Evolutionary conservation across 2,797 vertebrate genomes (phyloP).

Genomic region (Scolopax bukidnonensis): DNA sequence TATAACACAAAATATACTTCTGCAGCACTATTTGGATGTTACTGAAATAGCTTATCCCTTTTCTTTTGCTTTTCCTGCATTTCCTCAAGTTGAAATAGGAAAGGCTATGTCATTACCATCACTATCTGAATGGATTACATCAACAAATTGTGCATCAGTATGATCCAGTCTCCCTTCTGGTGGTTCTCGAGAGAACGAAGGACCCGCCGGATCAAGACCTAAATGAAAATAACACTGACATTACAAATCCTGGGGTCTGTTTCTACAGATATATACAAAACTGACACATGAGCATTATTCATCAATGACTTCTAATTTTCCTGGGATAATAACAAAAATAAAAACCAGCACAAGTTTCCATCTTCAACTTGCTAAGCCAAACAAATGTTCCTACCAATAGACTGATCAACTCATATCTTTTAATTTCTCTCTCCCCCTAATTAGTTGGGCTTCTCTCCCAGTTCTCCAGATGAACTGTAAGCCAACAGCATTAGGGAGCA

Average conservation of each 20-base stretch:
- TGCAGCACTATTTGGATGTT: background rate
- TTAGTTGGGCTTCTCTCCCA: background rate
- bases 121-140: slow-evolving; percentile 92
- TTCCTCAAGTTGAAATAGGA: background rate
- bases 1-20: background rate
- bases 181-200: slow-evolving; percentile 82
- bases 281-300: background rate
- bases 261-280: background rate
- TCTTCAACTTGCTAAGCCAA: background rate
- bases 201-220: slow-evolving; percentile 96
- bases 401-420: background rate
- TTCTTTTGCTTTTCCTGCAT: background rate
- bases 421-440: background rate
- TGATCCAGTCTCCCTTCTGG: slow-evolving; percentile 83
- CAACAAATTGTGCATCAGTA: slow-evolving; percentile 91
- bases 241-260: background rate
- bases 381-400: background rate
- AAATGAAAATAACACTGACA: background rate
- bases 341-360: background rate
- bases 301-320: background rate
- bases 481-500: background rate
- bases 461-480: background rate
- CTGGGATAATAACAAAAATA: background rate
- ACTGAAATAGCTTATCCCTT: background rate
- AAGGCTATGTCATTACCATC: slow-evolving; percentile 81